Conservation (phyloP, 2,797 vertebrate genomes). For the Trematomus bernacchii region DNA sequence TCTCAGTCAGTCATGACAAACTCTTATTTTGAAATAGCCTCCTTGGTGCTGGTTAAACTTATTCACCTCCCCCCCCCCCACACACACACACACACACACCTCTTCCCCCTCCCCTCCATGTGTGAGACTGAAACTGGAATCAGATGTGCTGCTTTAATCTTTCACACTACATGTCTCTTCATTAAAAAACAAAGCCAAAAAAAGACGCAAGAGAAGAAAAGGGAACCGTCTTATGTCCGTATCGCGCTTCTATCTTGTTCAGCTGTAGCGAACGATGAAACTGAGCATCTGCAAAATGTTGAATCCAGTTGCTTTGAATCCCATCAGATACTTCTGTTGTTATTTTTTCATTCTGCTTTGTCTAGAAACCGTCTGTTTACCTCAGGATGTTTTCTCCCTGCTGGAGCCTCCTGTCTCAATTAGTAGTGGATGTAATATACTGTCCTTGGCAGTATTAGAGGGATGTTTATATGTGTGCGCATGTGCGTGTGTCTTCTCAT, state of each 20-base stretch:
- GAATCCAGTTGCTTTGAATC: constrained; percentile 32
- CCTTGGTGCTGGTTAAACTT: constrained; percentile 37
- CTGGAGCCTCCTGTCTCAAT: constrained; percentile 70
- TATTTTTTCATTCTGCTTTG: constrained; percentile 40
- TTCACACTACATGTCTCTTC: constrained; percentile 40
- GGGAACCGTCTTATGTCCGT: constrained; percentile 15
- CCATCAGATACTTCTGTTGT: constrained; percentile 33
- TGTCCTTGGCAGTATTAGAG: constrained; percentile 50
- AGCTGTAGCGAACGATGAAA: constrained; percentile 38
- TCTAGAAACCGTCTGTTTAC: constrained; percentile 70
- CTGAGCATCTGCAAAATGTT: constrained; percentile 32
- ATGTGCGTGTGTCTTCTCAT: constrained; percentile 27
- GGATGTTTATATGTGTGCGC: constrained; percentile 14
- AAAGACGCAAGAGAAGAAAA: constrained; percentile 24
- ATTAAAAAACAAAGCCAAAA: constrained; percentile 10
- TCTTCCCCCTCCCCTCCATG: constrained; percentile 49
- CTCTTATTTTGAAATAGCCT: constrained; percentile 71
- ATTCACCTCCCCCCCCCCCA: constrained; percentile 7
- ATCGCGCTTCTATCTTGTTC: constrained; percentile 21
- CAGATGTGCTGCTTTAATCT: constrained; percentile 67
- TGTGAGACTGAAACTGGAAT: constrained; percentile 70
- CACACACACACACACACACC: background rate
- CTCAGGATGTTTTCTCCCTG: constrained; percentile 69
- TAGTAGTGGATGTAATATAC: constrained; percentile 72
- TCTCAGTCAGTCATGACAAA: constrained; percentile 1